Base-by-base conservation (phyloP, 2,888 invertebrate genomes). In the Enoplolaimus lenunculus region DNA sequence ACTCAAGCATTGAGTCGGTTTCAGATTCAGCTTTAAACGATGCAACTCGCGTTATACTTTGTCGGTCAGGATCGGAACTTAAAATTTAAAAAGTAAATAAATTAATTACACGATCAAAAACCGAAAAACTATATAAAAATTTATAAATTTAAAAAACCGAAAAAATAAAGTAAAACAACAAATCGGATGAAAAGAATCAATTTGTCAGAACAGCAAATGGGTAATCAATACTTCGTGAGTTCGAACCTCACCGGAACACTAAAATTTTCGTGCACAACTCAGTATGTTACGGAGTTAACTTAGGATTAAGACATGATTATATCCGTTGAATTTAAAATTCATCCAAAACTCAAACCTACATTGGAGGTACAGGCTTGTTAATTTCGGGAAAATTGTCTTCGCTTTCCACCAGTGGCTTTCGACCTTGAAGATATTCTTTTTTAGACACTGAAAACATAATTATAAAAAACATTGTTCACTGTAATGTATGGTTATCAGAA, bases 1-100 rank as follows among this genome's bases (percentile, higher is more conserved):
- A 94, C 83, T 95, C 95, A 1, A 93, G 93, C 92, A 95, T 92
- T 71, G 93, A 93, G 84, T 95, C 95, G 60, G 92, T 92, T 81
- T 95, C 94, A 81, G 93, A 93, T 83, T 92, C 93, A 45, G 78
- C 75, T 73, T 78, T 78, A 67, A 78, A 78, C 68, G 77, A 79
- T 66, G 73, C 31, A 26, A 62, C 64, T 2, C 30, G 45, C 7
- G 67, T 70, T 31, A 70, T 29, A 13, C 60, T 59, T 3, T 21
- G 45, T 29, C 59, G 64, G 29, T 70, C 70, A 45, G 64, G 65
- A 31, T 34, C 59, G 28, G 59, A 69, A 28, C 72, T 72, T 45
- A 73, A 72, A 71, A 26, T 16, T 26, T 62, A n/a, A 57, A 57
- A 57, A 16, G 57, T n/a, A 57, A 16, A 57, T 21, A 57, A 57